These are phyloP conservation scores for Netelia inedita DNA, from an alignment of 2,888 invertebrate genomes.

Conservation along the genomic window DNA sequence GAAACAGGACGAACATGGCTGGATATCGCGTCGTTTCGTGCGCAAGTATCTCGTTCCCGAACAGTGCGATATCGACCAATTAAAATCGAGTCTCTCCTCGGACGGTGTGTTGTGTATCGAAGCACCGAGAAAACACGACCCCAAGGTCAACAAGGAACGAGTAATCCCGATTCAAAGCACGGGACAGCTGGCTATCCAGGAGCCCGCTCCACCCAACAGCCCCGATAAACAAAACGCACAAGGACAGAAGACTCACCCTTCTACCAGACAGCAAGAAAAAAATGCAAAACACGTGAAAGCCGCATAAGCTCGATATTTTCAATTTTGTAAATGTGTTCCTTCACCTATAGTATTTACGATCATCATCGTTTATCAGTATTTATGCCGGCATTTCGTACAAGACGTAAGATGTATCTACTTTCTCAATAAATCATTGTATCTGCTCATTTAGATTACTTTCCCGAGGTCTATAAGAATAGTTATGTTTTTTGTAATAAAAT, in stretches of 20 bases:
- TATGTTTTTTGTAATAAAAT: background rate
- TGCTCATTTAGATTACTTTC: too few species aligned
- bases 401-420: too few species aligned
- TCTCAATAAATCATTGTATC: too few species aligned
- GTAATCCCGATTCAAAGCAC: slow-evolving; percentile 78
- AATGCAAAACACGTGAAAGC: slow-evolving; percentile 72
- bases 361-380: background rate
- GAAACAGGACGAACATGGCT: slow-evolving; percentile 91
- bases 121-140: slow-evolving; percentile 88
- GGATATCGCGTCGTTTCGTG: slow-evolving; percentile 92
- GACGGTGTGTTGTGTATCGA: slow-evolving; percentile 93
- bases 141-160: slow-evolving; percentile 75
- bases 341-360: background rate
- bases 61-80: slow-evolving; percentile 88
- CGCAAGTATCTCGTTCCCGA: slow-evolving; percentile 90
- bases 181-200: slow-evolving; percentile 74
- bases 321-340: slow-evolving; percentile 22
- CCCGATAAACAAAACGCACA: slow-evolving; percentile 38
- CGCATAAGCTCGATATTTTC: slow-evolving; percentile 65
- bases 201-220: background rate
- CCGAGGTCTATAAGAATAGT: background rate
- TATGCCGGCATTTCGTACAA: background rate
- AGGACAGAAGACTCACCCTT: slow-evolving; percentile 48
- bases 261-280: slow-evolving; percentile 61
- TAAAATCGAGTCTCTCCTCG: slow-evolving; percentile 92